Base-by-base conservation (phyloP, 2,888 invertebrate species). In the Acrobeloides nanus region DNA sequence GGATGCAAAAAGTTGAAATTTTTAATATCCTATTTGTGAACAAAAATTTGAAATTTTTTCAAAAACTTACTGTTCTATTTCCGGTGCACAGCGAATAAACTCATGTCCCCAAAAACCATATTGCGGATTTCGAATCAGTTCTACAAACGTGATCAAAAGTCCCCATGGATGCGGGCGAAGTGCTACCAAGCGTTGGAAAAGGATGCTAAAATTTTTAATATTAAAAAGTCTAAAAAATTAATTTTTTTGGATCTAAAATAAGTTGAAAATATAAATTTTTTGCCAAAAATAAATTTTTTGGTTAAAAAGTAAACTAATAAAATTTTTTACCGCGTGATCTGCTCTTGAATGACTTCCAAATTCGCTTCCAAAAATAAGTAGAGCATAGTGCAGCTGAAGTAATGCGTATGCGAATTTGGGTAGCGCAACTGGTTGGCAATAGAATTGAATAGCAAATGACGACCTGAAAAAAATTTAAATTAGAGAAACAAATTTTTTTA, bases 161-260 rank as follows among this genome's bases (percentile, higher is more conserved):
- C 97, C 97, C 97, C 97, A 99, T 0, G 97, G 97, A 78, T 97
- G 97, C 4, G 97, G 97, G 39, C 97, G 81, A 77, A 95, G 93
- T 1, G 95, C 95, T 62, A 99, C 95, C 51, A 99, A 81, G 63
- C 97, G 81, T 75, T 99, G 97, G 49, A 99, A 81, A 45, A 99
- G 80, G 64, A 95, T 95, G 24, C 60, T 59, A 20, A 48, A 58
- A n/a, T n/a, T n/a, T n/a, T n/a, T n/a, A n/a, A n/a, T n/a, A n/a
- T n/a, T n/a, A n/a, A n/a, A n/a, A n/a, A n/a, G n/a, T n/a, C n/a
- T n/a, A n/a, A n/a, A n/a, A n/a, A n/a, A n/a, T n/a, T n/a, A n/a
- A n/a, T n/a, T n/a, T n/a, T n/a, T n/a, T n/a, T n/a, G n/a, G n/a
- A n/a, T n/a, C n/a, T n/a, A n/a, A n/a, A n/a, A n/a, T n/a, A n/a